Conservation (phyloP, 2,888 invertebrate species). For the Nomada goodeniana region DNA sequence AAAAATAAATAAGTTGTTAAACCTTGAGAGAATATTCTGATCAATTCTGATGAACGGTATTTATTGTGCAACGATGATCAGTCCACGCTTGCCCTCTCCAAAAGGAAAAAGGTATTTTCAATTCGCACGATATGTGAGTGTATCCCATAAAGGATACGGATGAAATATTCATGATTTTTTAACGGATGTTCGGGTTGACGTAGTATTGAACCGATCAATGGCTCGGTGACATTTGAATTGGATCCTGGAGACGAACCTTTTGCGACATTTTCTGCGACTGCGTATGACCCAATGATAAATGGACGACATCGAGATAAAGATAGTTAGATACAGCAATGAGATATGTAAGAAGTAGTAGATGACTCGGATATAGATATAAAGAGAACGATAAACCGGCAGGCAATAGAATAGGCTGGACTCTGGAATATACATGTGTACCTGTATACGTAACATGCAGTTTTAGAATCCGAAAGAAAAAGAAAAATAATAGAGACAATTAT, state of each 20-base stretch:
- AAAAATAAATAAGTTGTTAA: too few relatives aligned
- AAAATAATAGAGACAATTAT: conserved; percentile 7
- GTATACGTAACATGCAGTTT: conserved; percentile 25
- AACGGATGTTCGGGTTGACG: neutral
- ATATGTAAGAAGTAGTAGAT: conserved; percentile 12
- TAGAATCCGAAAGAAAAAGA: neutral
- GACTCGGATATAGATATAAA: conserved; percentile 11
- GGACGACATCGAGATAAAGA: conserved; percentile 38
- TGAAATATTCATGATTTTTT: neutral
- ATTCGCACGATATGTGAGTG: too few relatives aligned
- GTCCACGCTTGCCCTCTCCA: too few relatives aligned
- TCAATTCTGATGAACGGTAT: too few relatives aligned
- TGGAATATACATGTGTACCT: conserved; percentile 4
- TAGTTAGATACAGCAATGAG: conserved; percentile 17
- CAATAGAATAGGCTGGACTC: neutral
- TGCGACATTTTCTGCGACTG: neutral
- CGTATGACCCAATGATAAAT: conserved; percentile 9
- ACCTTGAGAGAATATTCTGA: too few relatives aligned
- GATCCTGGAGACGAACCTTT: neutral
- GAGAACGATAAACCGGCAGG: conserved; percentile 16
- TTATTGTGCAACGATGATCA: too few relatives aligned
- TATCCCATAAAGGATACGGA: too few relatives aligned
- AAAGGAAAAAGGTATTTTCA: too few relatives aligned
- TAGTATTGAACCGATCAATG: conserved; percentile 1
- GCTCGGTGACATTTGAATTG: conserved; percentile 8